Conservation (phyloP, 2,888 invertebrate genomes). For the Rhogogaster chlorosoma region DNA sequence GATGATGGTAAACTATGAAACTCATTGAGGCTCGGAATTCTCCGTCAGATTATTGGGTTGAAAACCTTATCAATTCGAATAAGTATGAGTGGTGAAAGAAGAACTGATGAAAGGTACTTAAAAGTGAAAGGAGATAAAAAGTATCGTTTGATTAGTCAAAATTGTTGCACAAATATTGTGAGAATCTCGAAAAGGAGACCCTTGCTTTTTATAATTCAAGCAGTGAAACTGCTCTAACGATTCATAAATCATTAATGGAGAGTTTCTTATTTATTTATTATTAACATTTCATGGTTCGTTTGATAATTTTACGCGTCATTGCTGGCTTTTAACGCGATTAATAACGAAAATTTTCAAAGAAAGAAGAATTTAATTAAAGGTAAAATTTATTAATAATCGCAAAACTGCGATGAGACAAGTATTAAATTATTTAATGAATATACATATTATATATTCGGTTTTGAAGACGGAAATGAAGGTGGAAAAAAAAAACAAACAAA, state of each 20-base stretch:
- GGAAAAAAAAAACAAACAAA: background rate
- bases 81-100: background rate
- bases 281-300: background rate
- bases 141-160: background rate
- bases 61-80: background rate
- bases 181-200: background rate
- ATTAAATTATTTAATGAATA: background rate
- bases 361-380: background rate
- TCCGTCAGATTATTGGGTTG: background rate
- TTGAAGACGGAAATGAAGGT: background rate
- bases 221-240: background rate
- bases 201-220: background rate
- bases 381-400: background rate
- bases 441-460: background rate
- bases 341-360: background rate
- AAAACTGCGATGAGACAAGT: background rate
- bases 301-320: background rate
- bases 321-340: background rate
- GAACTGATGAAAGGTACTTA: background rate
- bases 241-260: background rate
- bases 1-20: background rate
- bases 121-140: background rate
- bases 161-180: background rate
- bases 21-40: background rate
- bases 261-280: slow-evolving; percentile 21